phyloP scores from a whole-genome alignment of 1,140 invertebrate genomes.

The Harpegnathos saltator region DNA sequence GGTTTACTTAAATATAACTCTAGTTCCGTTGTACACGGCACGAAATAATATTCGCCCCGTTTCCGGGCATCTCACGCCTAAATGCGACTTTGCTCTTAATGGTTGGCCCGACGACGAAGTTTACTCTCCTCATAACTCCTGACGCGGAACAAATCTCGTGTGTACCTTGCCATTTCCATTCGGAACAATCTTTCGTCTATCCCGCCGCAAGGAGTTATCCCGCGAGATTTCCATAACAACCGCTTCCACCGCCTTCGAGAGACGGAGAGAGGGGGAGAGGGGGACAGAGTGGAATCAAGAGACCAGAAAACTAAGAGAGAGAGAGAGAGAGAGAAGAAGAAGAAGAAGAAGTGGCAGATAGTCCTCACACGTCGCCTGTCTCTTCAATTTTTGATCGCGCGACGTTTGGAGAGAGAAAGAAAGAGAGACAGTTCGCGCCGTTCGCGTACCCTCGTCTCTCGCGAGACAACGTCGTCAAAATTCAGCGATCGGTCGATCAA shows the following conservation, averaged over 20 bases:
- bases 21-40: too few species aligned
- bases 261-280: too few species aligned
- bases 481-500: constrained; percentile 27
- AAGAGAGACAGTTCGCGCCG: too few species aligned
- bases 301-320: too few species aligned
- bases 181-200: constrained; percentile 51
- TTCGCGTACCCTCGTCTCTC: neutral
- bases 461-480: constrained; percentile 9
- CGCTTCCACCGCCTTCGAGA: neutral
- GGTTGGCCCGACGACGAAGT: constrained; percentile 23
- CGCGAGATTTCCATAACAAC: constrained; percentile 43
- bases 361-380: too few species aligned
- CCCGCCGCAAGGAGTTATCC: constrained; percentile 1
- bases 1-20: constrained; percentile 15
- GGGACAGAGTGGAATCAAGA: too few species aligned
- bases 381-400: too few species aligned
- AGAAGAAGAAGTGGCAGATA: neutral
- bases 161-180: constrained; percentile 52
- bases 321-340: too few species aligned
- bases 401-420: too few species aligned
- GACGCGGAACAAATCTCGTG: constrained; percentile 52
- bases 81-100: constrained; percentile 38
- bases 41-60: neutral
- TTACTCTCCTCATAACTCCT: constrained; percentile 45
- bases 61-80: constrained; percentile 9